Evolutionary conservation across 2,797 vertebrate genomes (phyloP), one percentile per base, ranked within the genome.

Genomic region (Apogon talboti): DNA sequence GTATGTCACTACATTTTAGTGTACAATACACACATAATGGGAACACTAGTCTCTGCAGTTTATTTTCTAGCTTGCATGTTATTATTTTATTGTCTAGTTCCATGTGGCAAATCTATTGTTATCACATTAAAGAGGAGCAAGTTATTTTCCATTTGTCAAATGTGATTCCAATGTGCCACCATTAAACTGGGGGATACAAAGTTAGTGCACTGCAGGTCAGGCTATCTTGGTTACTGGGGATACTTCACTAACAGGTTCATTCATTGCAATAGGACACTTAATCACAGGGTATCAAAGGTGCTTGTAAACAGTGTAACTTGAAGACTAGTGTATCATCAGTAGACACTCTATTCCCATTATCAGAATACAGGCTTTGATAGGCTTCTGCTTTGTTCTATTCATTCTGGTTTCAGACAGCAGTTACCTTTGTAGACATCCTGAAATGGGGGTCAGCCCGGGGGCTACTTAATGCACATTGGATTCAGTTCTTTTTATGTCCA

Each of bases 281-380:
- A 74, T 76, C 59, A 78, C 63, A 47, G 49, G 47, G 42, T 78
- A 85, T 85, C 54, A 82, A 74, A 89, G 75, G 81, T 71, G 46
- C 66, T 66, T 79, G 67, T 69, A 77, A 79, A 83, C 61, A 51
- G 68, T 79, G 88, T 87, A 88, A 88, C 79, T 74, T 73, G 82
- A 89, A 70, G 62, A 80, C 76, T 16, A 54, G 14, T 21, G 35
- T 71, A 52, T 64, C 69, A 61, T 82, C 80, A 88, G 78, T 56
- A 74, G 81, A 48, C 52, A 53, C 81, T 78, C 77, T 88, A 78
- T 90, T 66, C 76, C 40, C 62, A 67, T 74, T 53, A 51, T 81
- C 63, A 80, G 73, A 82, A 79, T 83, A 60, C 70, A 62, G 68
- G 54, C 79, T 84, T 83, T 85, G 87, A 91, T 81, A 85, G 61